Conservation (phyloP, 2,797 vertebrate genomes). For the Ctenopoma kingsleyae region DNA sequence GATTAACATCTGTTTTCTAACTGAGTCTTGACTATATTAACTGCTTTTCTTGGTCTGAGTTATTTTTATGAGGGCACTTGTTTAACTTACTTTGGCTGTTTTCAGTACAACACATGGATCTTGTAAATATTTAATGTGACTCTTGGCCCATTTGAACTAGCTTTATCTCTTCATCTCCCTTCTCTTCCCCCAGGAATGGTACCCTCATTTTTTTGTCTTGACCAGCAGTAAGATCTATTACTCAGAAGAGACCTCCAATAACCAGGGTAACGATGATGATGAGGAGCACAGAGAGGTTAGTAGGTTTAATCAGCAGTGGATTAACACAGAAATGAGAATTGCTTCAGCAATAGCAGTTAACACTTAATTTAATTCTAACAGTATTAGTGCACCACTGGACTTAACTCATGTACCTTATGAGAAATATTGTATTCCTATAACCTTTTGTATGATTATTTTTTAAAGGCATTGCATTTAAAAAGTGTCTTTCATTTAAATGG, state of each 20-base stretch:
- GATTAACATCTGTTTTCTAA: background rate
- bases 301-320: conserved; percentile 4
- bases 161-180: conserved; percentile 1
- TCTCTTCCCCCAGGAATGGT: conserved; percentile 90
- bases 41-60: background rate
- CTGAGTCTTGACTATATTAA: background rate
- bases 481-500: background rate
- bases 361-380: background rate
- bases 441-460: background rate
- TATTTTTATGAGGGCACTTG: background rate
- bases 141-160: background rate
- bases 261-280: conserved; percentile 96
- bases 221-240: conserved; percentile 99
- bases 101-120: conserved; percentile 41
- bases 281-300: conserved; percentile 97
- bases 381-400: background rate
- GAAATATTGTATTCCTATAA: background rate
- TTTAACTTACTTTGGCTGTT: conserved; percentile 1
- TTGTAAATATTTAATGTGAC: conserved; percentile 53
- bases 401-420: background rate
- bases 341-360: no score
- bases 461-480: background rate
- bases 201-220: conserved; percentile 97
- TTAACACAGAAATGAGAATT: background rate
- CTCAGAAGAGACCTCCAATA: conserved; percentile 94